These are phyloP conservation scores for Diploptera punctata DNA, from an alignment of 2,888 invertebrate genomes.

Conservation along the genomic window DNA sequence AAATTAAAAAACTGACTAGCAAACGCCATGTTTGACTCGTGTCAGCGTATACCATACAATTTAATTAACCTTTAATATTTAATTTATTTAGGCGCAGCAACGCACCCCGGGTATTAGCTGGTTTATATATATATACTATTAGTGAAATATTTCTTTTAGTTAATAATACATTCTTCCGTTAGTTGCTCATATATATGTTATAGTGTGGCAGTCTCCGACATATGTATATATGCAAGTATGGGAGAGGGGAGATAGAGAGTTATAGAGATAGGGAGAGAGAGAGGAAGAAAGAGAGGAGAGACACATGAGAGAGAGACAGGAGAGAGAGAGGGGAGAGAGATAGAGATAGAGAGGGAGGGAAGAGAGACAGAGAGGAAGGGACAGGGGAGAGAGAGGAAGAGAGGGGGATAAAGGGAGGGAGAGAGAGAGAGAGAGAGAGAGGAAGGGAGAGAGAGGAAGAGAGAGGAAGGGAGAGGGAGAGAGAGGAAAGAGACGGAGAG, in stretches of 20 bases:
- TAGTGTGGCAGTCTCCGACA: no score
- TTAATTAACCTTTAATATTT: no score
- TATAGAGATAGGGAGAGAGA: not conserved
- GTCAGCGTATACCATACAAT: no score
- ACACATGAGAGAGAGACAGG: not conserved
- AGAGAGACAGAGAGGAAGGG: not conserved
- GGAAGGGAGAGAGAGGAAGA: not conserved
- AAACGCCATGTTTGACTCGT: no score
- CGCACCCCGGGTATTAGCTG: no score
- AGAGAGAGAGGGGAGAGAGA: not conserved
- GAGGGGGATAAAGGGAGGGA: not conserved
- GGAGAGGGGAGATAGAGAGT: conserved; percentile 4
- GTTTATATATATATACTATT: no score
- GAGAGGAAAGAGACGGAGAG: not conserved
- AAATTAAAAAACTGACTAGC: no score
- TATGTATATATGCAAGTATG: no score
- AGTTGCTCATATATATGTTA: no score
- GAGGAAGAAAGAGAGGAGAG: not conserved
- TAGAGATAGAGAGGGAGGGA: not conserved
- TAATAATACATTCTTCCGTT: no score
- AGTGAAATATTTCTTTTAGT: no score
- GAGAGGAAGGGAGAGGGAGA: not conserved
- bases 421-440: not conserved
- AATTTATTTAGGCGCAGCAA: no score
- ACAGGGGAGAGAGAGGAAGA: not conserved